These are phyloP conservation scores for Branchinecta lindahli DNA, from an alignment of 1,140 invertebrate genomes.

Conservation along the genomic window DNA sequence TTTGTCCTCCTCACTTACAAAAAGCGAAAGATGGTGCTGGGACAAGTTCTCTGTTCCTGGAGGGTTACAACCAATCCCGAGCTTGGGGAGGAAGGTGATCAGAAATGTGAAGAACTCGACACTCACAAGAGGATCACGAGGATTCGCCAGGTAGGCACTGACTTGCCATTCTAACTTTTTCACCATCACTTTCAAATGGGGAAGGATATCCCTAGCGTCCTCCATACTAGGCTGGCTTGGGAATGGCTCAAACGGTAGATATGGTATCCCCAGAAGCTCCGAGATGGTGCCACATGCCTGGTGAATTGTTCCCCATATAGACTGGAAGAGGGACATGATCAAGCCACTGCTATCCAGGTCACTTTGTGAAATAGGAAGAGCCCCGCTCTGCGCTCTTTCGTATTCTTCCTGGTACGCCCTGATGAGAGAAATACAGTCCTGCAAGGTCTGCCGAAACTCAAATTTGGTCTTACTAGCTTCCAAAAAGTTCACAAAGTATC, in stretches of 20 bases:
- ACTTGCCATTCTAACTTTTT: background rate
- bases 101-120: conserved; percentile 9
- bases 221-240: background rate
- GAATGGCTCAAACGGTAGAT: background rate
- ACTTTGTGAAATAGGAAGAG: background rate
- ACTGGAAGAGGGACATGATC: background rate
- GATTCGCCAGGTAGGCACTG: background rate
- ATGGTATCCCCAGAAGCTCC: background rate
- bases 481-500: background rate
- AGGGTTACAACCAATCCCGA: background rate
- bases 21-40: background rate
- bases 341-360: background rate
- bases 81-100: background rate
- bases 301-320: background rate
- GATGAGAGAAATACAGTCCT: background rate
- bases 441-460: background rate
- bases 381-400: background rate
- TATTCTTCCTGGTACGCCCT: background rate
- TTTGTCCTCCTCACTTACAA: background rate
- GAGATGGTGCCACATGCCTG: background rate
- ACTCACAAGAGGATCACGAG: background rate
- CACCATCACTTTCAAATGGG: background rate
- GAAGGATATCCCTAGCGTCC: background rate
- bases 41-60: background rate
- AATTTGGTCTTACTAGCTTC: background rate